These are phyloP conservation scores for Psilanteris sp. DNA, from an alignment of 1,140 invertebrate species.

Conservation along the genomic window DNA sequence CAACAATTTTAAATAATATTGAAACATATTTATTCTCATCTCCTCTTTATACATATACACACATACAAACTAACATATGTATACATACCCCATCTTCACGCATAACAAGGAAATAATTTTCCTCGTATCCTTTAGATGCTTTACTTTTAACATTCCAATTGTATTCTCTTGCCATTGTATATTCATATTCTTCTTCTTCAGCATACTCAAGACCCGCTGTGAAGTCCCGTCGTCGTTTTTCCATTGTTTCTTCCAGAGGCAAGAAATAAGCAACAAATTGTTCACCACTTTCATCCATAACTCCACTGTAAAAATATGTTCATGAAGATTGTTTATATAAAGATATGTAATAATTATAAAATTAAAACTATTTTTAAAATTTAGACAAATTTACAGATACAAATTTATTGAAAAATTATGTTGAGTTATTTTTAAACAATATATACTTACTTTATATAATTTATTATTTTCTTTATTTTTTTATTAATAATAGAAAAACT, in stretches of 20 bases:
- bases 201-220: conserved; percentile 89
- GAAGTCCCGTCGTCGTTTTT: conserved; percentile 91
- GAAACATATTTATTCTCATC: too few relatives aligned
- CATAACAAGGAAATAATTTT: conserved; percentile 98
- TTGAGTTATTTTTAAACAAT: too few relatives aligned
- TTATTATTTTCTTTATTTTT: too few relatives aligned
- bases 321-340: background rate
- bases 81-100: conserved; percentile 87
- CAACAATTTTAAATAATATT: too few relatives aligned
- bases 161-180: conserved; percentile 96
- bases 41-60: too few relatives aligned
- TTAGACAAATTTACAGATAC: too few relatives aligned
- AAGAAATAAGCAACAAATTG: conserved; percentile 99
- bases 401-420: too few relatives aligned
- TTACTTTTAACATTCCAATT: conserved; percentile 99
- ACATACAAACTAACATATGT: background rate
- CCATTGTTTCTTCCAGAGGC: conserved; percentile 94
- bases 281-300: conserved; percentile 98
- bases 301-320: conserved; percentile 85
- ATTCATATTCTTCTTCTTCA: conserved; percentile 96
- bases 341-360: too few relatives aligned
- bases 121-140: conserved; percentile 97
- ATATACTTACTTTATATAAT: too few relatives aligned
- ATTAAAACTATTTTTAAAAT: conserved; percentile 14
- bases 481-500: conserved; percentile 5